Base-by-base conservation (phyloP, 1,140 invertebrate genomes). In the Lanistes nyassanus region DNA sequence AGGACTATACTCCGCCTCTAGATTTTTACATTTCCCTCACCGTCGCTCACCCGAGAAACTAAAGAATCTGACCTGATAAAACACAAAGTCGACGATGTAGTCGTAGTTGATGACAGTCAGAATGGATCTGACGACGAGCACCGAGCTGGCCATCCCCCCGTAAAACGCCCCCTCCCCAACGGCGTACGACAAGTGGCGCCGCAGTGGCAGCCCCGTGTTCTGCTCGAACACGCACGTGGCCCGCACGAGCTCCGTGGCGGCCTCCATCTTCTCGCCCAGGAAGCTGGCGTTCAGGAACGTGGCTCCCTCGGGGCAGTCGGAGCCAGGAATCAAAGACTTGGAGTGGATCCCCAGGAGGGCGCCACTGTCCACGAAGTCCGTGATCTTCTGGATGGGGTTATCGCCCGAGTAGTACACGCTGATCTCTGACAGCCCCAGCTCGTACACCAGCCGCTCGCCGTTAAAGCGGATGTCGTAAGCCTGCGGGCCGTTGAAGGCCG, bases 201-300 rank as follows among this genome's bases (percentile, higher is more conserved):
- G 53, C 3, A 86, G 76, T 21, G 85, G 86, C 13, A 79, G 74
- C 3, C 81, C 84, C 19, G 78, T 81, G 71, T 84, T 84, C 58
- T 82, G 84, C 74, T 87, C 86, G 73, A 87, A 87, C 47, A 87
- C 65, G 73, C 86, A 87, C 23, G 83, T 76, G 9, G 85, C 79
- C 31, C 78, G 76, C 39, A 58, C 23, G 9, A 74, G 39, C 3
- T 60, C 69, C 23, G 74, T 72, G 11, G 70, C 42, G 0, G 78
- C 80, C 13, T 77, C 80, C 2, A 60, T 74, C 19, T 23, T 19
- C 64, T 84, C 80, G 16, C 78, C 36, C 0, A 80, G 34, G 73
- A 82, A 81, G 29, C 72, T 55, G 21, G 79, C 60, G 36, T 73
- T 77, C 9, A 83, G 74, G 60, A 80, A 81, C 1, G 80, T 81